Percentiles rank a stretch among this genome's conserved stretches.
These are phyloP conservation scores for Aspidiotus rigidus DNA, from an alignment of 2,888 invertebrate species.

Conservation along the genomic window DNA sequence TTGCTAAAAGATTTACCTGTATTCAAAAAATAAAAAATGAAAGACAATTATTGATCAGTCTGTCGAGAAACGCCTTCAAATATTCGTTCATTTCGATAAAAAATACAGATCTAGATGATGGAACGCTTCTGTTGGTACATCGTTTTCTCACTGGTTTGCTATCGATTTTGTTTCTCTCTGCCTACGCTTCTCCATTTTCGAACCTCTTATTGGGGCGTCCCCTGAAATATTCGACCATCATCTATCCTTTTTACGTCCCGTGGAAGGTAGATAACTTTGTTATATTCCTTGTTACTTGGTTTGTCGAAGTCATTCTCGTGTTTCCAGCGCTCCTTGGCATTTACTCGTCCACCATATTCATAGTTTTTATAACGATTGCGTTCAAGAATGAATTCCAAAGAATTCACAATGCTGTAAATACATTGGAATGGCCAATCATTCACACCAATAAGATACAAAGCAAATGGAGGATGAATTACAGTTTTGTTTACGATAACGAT, in stretches of 20 bases:
- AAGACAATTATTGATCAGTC: too few species aligned
- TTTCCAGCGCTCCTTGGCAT: not conserved
- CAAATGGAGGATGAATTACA: not conserved
- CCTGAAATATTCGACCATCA: not conserved
- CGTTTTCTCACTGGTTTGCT: not conserved
- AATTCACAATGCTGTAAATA: not conserved
- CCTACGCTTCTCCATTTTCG: conserved; percentile 3
- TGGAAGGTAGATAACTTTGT: not conserved
- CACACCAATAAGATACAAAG: too few species aligned
- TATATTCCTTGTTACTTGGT: not conserved
- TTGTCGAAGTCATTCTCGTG: not conserved
- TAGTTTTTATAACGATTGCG: not conserved
- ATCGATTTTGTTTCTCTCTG: not conserved
- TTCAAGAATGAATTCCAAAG: not conserved
- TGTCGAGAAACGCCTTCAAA: too few species aligned
- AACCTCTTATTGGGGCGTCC: not conserved
- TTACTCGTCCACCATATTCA: not conserved
- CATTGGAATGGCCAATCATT: not conserved
- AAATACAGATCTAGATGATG: not conserved
- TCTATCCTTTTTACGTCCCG: not conserved
- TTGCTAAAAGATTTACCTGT: not conserved
- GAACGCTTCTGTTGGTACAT: not conserved
- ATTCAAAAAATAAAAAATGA: not conserved
- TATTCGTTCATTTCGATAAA: too few species aligned
- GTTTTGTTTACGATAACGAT: too few species aligned